Conservation (phyloP, 2,797 vertebrate genomes). For the Prunella strophiata region DNA sequence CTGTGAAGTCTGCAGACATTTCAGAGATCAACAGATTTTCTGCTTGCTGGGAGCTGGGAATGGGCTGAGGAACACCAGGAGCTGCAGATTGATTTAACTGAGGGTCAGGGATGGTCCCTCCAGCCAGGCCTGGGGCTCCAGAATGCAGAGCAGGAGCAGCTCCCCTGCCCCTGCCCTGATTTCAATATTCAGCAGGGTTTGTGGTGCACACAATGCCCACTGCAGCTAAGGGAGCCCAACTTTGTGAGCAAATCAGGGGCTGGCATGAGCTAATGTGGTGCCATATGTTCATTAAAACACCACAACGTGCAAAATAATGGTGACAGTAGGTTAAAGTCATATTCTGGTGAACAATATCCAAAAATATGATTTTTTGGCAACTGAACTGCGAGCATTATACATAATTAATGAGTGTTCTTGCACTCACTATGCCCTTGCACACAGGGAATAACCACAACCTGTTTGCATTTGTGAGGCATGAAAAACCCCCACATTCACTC, state of each 20-base stretch:
- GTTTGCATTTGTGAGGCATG: conserved; percentile 50
- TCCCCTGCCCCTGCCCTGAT: fast-evolving
- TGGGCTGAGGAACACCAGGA: not conserved
- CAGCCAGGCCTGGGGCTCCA: not conserved
- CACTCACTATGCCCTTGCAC: conserved; percentile 65
- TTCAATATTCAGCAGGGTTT: not conserved
- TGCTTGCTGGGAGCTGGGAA: not conserved
- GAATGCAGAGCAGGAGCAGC: not conserved
- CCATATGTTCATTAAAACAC: conserved; percentile 76
- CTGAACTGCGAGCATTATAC: conserved; percentile 55
- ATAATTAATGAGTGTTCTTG: conserved; percentile 74
- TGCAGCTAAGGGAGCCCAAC: conserved; percentile 63
- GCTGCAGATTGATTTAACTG: not conserved
- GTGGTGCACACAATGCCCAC: not conserved
- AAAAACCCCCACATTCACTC: not conserved
- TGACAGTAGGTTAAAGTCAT: conserved; percentile 74
- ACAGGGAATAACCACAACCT: conserved; percentile 60
- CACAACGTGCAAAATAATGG: conserved; percentile 56
- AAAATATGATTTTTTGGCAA: conserved; percentile 73
- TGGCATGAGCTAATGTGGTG: conserved; percentile 66
- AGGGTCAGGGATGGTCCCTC: not conserved
- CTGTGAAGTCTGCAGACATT: not conserved
- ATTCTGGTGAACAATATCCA: conserved; percentile 70
- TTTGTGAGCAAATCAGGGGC: conserved; percentile 51
- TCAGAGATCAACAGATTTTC: not conserved